These are phyloP conservation scores for Xiphydria camelus DNA, from an alignment of 2,888 invertebrate genomes.

Conservation along the genomic window DNA sequence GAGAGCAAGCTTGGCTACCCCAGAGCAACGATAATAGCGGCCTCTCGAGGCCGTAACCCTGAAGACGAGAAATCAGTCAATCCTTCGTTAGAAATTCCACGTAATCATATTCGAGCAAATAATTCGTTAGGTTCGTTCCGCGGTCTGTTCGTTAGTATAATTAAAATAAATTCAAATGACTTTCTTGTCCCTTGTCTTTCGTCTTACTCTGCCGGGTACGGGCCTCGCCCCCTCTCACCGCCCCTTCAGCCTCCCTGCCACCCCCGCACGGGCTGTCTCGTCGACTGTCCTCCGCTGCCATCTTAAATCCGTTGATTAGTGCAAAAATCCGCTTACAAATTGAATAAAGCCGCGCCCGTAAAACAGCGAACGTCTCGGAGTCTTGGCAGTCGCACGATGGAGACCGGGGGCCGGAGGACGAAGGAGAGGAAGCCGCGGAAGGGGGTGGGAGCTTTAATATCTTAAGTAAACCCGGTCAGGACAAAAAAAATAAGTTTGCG, in stretches of 20 bases:
- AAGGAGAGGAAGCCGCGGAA: constrained; percentile 9
- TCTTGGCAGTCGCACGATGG: constrained; percentile 1
- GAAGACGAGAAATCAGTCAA: constrained; percentile 15
- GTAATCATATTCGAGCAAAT: constrained; percentile 57
- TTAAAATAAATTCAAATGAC: constrained; percentile 59
- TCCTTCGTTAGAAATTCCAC: constrained; percentile 18
- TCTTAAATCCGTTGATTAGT: constrained; percentile 56
- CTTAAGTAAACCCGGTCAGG: constrained; percentile 53
- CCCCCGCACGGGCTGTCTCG: background rate
- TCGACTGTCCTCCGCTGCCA: constrained; percentile 24
- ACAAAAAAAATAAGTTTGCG: constrained; percentile 37
- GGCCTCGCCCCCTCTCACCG: constrained; percentile 14
- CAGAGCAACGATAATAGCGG: no score
- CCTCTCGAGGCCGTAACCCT: no score
- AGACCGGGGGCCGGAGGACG: constrained; percentile 7
- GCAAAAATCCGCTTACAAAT: constrained; percentile 58
- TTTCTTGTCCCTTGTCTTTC: constrained; percentile 49
- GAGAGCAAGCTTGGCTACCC: no score
- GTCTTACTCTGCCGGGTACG: constrained; percentile 14
- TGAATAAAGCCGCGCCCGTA: constrained; percentile 50
- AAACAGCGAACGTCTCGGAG: constrained; percentile 32
- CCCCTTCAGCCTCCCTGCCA: background rate
- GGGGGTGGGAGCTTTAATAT: constrained; percentile 49
- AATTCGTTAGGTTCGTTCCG: constrained; percentile 53
- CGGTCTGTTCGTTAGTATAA: constrained; percentile 56